Conservation (phyloP, 2,888 invertebrate species). For the Drosophila melanosoma region DNA sequence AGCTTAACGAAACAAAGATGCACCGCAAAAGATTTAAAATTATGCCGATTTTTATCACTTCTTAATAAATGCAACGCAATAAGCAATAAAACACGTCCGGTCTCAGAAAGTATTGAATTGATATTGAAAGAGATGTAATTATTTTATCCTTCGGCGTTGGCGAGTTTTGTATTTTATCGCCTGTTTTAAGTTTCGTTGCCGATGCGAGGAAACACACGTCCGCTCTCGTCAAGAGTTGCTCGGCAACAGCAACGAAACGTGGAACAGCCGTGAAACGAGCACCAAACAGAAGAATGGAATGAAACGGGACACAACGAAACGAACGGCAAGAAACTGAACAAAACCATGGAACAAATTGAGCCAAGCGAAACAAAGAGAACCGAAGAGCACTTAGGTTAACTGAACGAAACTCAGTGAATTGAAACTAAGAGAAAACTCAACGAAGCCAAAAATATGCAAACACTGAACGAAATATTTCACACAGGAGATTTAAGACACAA, state of each 20-base stretch:
- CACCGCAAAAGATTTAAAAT: slow-evolving; percentile 19
- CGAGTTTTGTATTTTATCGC: slow-evolving; percentile 34
- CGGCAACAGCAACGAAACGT: slow-evolving; percentile 56
- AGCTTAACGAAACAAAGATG: slow-evolving; percentile 6
- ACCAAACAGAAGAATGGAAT: slow-evolving; percentile 15
- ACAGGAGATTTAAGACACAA: slow-evolving; percentile 10
- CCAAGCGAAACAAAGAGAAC: slow-evolving; percentile 32
- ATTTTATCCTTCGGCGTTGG: slow-evolving; percentile 29
- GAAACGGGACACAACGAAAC: slow-evolving; percentile 24
- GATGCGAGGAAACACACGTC: slow-evolving; percentile 45
- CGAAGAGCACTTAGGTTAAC: slow-evolving; percentile 15
- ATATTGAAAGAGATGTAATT: slow-evolving; percentile 17
- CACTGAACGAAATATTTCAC: slow-evolving; percentile 18
- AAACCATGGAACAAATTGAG: slow-evolving; percentile 7
- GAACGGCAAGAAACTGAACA: slow-evolving; percentile 13
- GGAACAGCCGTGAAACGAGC: slow-evolving; percentile 7
- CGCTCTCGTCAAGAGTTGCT: slow-evolving; percentile 58
- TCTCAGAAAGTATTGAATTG: slow-evolving; percentile 24
- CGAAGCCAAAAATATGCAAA: background rate
- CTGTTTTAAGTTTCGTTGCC: slow-evolving; percentile 48
- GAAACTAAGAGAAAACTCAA: slow-evolving; percentile 39
- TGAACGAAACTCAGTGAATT: slow-evolving; percentile 19
- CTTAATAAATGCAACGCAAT: slow-evolving; percentile 2
- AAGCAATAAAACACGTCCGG: slow-evolving; percentile 5
- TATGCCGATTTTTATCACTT: slow-evolving; percentile 20